Evolutionary conservation across 2,113 vertebrate species (phyloP).

Genomic region (Psophia crepitans): DNA sequence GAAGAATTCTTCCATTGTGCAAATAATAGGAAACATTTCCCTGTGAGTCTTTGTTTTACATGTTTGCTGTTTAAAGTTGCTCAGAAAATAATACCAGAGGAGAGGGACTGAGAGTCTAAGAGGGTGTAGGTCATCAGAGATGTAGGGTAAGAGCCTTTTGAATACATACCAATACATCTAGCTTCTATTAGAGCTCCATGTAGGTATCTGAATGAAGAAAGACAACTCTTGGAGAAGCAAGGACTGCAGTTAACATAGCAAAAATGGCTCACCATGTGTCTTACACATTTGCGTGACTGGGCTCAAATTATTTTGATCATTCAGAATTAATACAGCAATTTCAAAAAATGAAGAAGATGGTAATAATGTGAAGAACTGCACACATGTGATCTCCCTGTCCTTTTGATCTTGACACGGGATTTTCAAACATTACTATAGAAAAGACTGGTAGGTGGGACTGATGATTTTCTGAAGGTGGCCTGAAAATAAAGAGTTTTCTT

Average conservation of each 20-base stretch:
- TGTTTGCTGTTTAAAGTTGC: not conserved
- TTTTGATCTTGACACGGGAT: not conserved
- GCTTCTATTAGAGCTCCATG: not conserved
- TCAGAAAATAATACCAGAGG: not conserved
- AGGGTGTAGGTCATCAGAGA: not conserved
- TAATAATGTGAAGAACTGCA: not conserved
- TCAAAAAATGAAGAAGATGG: not conserved
- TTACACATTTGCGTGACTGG: not conserved
- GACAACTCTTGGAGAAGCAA: not conserved
- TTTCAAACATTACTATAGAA: not conserved
- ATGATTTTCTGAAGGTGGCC: not conserved
- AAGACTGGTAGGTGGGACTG: not conserved
- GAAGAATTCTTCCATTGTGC: not conserved
- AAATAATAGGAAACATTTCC: not conserved
- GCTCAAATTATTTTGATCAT: not conserved
- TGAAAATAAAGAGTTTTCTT: not conserved
- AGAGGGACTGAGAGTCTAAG: not conserved
- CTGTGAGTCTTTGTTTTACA: not conserved
- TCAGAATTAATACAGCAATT: not conserved
- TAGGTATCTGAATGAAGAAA: not conserved
- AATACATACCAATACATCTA: not conserved
- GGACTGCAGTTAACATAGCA: not conserved
- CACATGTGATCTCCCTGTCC: not conserved
- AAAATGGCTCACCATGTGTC: not conserved
- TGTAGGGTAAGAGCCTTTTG: not conserved